phyloP scores from a whole-genome alignment of 1,140 invertebrate genomes.

The Plodia interpunctella region DNA sequence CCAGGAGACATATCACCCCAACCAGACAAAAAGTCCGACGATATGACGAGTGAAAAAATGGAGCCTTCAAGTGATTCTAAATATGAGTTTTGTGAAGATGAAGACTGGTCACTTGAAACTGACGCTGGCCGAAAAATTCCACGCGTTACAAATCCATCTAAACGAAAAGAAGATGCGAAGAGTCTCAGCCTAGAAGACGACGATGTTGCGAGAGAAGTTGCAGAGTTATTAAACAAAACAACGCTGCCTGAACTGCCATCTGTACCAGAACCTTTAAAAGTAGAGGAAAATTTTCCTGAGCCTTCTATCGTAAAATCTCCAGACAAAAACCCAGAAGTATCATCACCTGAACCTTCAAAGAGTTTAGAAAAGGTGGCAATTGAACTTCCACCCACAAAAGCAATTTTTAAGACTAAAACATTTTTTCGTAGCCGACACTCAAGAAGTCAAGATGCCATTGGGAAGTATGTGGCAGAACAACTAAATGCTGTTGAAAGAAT shows the following conservation, averaged over 20 bases:
- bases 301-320: constrained; percentile 66
- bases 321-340: constrained; percentile 61
- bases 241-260: constrained; percentile 75
- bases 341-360: constrained; percentile 47
- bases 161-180: constrained; percentile 60
- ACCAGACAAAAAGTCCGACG: constrained; percentile 47
- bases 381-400: constrained; percentile 60
- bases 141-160: constrained; percentile 62
- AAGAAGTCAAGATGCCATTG: constrained; percentile 75
- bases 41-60: constrained; percentile 42
- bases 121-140: constrained; percentile 76
- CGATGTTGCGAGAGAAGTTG: constrained; percentile 75
- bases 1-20: constrained; percentile 26
- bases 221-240: constrained; percentile 77
- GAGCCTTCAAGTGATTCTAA: constrained; percentile 62
- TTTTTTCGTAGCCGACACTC: constrained; percentile 77
- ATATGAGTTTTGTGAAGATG: constrained; percentile 79
- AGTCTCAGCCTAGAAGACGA: constrained; percentile 65
- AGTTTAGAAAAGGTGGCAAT: constrained; percentile 31
- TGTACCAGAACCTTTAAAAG: constrained; percentile 58
- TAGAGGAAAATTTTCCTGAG: constrained; percentile 75
- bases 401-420: constrained; percentile 75
- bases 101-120: constrained; percentile 71
- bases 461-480: constrained; percentile 74
- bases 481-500: constrained; percentile 64